Percentiles rank a stretch among this genome's conserved stretches.
Evolutionary conservation across 2,113 vertebrate genomes (phyloP).

Genomic region (Python bivittatus): DNA sequence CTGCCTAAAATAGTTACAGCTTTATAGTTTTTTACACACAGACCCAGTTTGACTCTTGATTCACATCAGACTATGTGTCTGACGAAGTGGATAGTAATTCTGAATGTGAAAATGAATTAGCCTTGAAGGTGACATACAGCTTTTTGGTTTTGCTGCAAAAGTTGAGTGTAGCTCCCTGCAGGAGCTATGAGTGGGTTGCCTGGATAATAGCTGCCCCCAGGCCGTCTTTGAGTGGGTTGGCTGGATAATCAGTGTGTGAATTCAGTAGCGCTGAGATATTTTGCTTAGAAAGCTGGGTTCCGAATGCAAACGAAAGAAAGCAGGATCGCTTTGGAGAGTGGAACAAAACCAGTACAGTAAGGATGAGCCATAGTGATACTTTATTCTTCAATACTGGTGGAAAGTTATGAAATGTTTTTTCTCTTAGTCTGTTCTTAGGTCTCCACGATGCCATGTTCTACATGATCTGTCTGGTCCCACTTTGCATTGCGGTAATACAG

Average conservation of each 20-base stretch:
- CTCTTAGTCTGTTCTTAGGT: conserved; percentile 70
- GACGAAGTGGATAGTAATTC: background rate
- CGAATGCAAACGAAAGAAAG: background rate
- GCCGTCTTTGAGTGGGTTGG: no score
- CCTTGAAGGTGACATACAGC: background rate
- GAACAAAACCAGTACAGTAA: background rate
- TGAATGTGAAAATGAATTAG: background rate
- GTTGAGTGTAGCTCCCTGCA: no score
- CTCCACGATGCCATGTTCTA: conserved; percentile 85
- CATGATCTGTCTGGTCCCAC: conserved; percentile 84
- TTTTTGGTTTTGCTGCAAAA: background rate
- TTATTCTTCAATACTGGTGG: background rate
- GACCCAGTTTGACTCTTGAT: background rate
- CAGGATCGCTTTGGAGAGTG: no score
- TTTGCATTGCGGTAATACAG: conserved; percentile 77
- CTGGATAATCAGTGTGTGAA: background rate
- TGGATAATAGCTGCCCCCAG: background rate
- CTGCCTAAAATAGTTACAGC: background rate
- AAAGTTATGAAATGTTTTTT: background rate
- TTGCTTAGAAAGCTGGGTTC: background rate
- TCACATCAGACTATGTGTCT: background rate
- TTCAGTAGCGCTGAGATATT: no score
- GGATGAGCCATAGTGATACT: background rate
- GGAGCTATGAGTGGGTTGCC: no score
- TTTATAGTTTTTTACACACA: background rate